Evolutionary conservation across 2,113 vertebrate genomes (phyloP).

Genomic region (Mesoclemmys tuberculata): DNA sequence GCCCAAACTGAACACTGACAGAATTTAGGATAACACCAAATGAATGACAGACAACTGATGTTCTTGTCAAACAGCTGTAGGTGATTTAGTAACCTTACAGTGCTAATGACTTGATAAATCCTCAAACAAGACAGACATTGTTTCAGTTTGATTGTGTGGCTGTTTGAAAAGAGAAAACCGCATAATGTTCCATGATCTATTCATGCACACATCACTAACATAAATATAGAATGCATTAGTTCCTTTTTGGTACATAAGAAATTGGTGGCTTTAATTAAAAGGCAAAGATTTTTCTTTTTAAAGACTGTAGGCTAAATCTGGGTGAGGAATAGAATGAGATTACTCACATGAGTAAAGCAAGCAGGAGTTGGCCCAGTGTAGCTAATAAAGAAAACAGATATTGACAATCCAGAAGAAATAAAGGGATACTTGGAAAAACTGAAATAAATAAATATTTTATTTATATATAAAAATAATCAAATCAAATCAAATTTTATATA

Average conservation of each 20-base stretch:
- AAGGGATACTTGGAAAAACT: too few relatives aligned
- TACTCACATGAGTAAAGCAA: neutral
- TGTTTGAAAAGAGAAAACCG: neutral
- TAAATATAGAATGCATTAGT: neutral
- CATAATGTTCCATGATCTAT: neutral
- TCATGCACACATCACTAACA: neutral
- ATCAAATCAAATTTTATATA: too few relatives aligned
- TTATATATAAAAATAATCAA: too few relatives aligned
- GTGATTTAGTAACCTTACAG: too few relatives aligned
- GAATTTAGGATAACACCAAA: neutral
- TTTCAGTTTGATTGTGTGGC: neutral
- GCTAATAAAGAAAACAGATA: neutral
- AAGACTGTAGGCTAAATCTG: neutral
- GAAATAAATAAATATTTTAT: too few relatives aligned
- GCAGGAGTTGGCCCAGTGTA: neutral
- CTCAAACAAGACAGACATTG: too few relatives aligned
- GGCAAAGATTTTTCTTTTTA: neutral
- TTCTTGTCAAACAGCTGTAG: too few relatives aligned
- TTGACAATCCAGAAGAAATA: neutral
- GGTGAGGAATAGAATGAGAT: neutral
- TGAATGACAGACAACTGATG: neutral
- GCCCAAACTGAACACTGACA: neutral
- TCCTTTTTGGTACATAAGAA: neutral
- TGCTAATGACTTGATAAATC: neutral
- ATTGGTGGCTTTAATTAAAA: neutral